Evolutionary conservation across 2,888 invertebrate genomes (phyloP).

Genomic region (Ophion ellenae): DNA sequence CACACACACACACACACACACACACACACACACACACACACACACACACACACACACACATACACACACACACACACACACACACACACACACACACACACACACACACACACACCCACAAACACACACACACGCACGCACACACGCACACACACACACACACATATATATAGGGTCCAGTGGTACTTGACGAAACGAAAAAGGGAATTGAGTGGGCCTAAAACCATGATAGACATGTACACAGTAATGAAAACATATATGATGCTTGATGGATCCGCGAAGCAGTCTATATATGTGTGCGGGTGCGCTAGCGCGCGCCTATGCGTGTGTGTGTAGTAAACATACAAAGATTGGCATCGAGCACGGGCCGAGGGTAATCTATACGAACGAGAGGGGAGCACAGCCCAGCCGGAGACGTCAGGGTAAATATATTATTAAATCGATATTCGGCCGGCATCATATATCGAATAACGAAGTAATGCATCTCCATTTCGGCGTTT

Average conservation of each 20-base stretch:
- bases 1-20: too few species aligned
- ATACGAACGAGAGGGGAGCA: constrained; percentile 41
- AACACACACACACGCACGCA: too few species aligned
- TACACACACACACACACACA: too few species aligned
- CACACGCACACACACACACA: too few species aligned
- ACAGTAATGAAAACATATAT: constrained; percentile 48
- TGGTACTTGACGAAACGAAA: constrained; percentile 3
- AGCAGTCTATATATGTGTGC: neutral
- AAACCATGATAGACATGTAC: constrained; percentile 37
- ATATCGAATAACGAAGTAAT: constrained; percentile 66
- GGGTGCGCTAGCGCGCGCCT: neutral
- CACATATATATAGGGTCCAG: neutral
- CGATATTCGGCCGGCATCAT: constrained; percentile 57
- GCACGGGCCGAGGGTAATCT: constrained; percentile 39
- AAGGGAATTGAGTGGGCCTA: constrained; percentile 29
- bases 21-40: too few species aligned
- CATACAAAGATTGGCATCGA: constrained; percentile 32
- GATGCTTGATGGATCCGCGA: constrained; percentile 41
- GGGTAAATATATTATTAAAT: constrained; percentile 71
- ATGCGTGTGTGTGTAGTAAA: neutral
- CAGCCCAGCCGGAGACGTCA: constrained; percentile 43
- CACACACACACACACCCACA: too few species aligned
- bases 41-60: too few species aligned
- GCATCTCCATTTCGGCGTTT: constrained; percentile 47
- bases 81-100: too few species aligned